Conservation (phyloP, 2,888 invertebrate species). For the Myathropa florea region DNA sequence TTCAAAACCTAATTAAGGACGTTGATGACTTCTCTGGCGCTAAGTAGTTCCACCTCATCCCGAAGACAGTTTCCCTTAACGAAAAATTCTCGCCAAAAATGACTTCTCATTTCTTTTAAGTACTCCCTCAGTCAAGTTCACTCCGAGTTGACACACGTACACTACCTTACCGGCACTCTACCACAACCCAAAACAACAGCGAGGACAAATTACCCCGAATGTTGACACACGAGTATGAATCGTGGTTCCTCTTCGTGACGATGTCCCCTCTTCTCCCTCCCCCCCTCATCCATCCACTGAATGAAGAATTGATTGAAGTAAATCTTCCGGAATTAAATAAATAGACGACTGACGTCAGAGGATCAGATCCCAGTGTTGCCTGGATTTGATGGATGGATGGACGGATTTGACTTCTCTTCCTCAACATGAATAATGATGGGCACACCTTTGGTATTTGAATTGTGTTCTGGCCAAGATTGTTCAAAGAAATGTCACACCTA, state of each 20-base stretch:
- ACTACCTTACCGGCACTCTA: background rate
- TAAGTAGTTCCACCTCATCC: background rate
- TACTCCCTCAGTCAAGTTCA: background rate
- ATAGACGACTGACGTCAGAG: conserved; percentile 13
- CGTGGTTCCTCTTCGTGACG: too few species aligned
- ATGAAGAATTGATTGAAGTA: conserved; percentile 30
- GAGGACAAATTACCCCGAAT: conserved; percentile 10
- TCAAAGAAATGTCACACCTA: background rate
- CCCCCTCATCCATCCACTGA: background rate
- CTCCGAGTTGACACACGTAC: too few species aligned
- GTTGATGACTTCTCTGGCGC: background rate
- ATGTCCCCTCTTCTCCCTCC: background rate
- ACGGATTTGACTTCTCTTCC: conserved; percentile 15
- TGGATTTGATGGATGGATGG: background rate
- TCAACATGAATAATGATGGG: conserved; percentile 21
- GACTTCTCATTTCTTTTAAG: conserved; percentile 12
- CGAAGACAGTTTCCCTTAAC: background rate
- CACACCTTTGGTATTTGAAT: background rate
- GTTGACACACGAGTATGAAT: too few species aligned
- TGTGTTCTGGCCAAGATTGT: background rate
- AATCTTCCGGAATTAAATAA: conserved; percentile 32
- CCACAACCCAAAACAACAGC: background rate
- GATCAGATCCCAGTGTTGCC: background rate
- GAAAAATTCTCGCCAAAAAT: background rate
- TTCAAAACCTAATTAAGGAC: background rate